These are phyloP conservation scores for Teleiodes luculella DNA, from an alignment of 2,888 invertebrate species.

Conservation along the genomic window DNA sequence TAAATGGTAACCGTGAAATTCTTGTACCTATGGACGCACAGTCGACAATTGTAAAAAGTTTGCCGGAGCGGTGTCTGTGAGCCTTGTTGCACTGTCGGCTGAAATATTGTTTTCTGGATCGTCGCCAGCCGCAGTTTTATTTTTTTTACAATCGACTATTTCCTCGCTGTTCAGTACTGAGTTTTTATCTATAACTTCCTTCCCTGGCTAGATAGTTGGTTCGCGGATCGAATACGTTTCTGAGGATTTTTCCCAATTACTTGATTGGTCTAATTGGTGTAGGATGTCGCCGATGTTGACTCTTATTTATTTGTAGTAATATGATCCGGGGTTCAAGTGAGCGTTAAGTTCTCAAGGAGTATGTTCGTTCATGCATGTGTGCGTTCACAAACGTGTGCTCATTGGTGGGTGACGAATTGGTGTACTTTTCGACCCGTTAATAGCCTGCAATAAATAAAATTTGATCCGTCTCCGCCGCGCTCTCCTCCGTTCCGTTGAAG, in stretches of 20 bases:
- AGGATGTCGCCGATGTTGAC: not conserved
- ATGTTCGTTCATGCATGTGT: not conserved
- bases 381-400: not conserved
- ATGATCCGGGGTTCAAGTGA: too few relatives aligned
- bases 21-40: not conserved
- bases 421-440: conserved; percentile 18
- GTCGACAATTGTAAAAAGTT: conserved; percentile 13
- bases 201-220: not conserved
- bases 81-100: conserved; percentile 15
- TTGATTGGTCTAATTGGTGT: not conserved
- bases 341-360: too few relatives aligned
- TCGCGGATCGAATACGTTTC: not conserved
- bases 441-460: conserved; percentile 12
- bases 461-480: conserved; percentile 8
- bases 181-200: conserved; percentile 7
- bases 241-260: not conserved
- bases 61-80: conserved; percentile 5
- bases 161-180: conserved; percentile 12
- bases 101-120: conserved; percentile 18
- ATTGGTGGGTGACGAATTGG: conserved; percentile 20
- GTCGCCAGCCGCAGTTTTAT: conserved; percentile 15
- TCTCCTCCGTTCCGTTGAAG: conserved; percentile 7
- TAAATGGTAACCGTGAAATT: not conserved
- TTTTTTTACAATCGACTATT: conserved; percentile 17
- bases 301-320: not conserved